Evolutionary conservation across 2,888 invertebrate genomes (phyloP).

Genomic region (Morpho deidamia): DNA sequence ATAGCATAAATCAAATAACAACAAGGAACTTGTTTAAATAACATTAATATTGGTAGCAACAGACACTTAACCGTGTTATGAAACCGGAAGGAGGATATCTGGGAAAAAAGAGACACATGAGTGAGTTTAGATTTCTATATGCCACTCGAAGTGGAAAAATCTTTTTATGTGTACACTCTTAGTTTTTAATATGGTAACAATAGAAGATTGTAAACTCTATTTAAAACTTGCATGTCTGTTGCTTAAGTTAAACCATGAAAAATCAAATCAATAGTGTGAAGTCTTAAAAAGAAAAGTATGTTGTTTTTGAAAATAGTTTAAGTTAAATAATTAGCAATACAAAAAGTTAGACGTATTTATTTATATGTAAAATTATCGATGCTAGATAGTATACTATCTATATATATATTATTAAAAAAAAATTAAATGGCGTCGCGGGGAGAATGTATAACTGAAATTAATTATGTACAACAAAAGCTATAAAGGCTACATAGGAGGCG

Average conservation of each 20-base stretch:
- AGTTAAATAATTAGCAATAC: too few species aligned
- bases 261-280: neutral
- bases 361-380: too few species aligned
- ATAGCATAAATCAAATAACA: neutral
- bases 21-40: neutral
- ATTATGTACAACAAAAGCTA: too few species aligned
- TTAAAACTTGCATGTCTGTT: neutral
- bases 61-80: neutral
- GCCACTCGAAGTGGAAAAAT: conserved; percentile 5
- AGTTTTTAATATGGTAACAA: neutral
- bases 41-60: neutral
- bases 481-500: too few species aligned
- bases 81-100: conserved; percentile 6
- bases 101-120: conserved; percentile 2
- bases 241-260: neutral
- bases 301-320: too few species aligned
- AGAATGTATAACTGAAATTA: too few species aligned
- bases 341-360: too few species aligned
- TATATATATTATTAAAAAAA: too few species aligned
- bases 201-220: too few species aligned
- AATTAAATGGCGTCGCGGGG: too few species aligned
- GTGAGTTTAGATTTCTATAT: conserved; percentile 7
- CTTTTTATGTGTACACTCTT: neutral
- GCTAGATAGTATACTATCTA: too few species aligned
- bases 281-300: neutral